Evolutionary conservation across 2,113 vertebrate species (phyloP), one percentile per base, ranked within the genome.

Genomic region (Melanerpes formicivorus): DNA sequence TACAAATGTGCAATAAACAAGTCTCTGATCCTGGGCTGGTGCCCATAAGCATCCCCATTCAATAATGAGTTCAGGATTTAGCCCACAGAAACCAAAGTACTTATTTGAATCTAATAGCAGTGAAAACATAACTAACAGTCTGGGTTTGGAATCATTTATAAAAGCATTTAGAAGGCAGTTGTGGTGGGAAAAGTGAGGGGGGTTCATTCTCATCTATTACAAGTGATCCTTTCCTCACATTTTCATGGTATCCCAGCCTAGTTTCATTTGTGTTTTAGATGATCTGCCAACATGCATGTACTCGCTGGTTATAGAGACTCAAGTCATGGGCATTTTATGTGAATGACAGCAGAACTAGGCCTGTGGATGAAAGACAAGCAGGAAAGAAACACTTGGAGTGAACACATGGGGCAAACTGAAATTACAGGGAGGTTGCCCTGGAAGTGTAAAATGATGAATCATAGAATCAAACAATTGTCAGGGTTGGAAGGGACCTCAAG

Each of bases 81-180:
- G 67, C 54, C 63, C 87, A 37, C 40, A 92, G 50, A 87, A 90
- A 80, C 64, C 65, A 82, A 79, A 81, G 58, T 54, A 54, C 66
- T 70, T 74, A 66, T 5, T 78, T 71, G 71, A 90, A 78, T 71
- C 62, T 78, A 85, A 78, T 55, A 90, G 5, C 11, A 75, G 46
- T 79, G 84, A 93, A 84, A 92, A 75, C 67, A 37, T 66, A 92
- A 75, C 83, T 66, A 90, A n/a, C 66, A 85, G 80, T 82, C 29
- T 92, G 58, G 74, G 70, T 75, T 94, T 92, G 83, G 59, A 92
- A 78, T 50, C 34, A 82, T 79, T 81, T 85, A 82, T 52, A 84
- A 84, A 75, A 44, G 48, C 67, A 63, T 82, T 88, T 90, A 71
- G 79, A 85, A 82, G 56, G 62, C 29, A 85, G 66, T 58, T 79